Percentiles rank a stretch among this genome's conserved stretches.
Evolutionary conservation across 2,797 vertebrate species (phyloP).

Genomic region (Schizopygopsis malacanthus): DNA sequence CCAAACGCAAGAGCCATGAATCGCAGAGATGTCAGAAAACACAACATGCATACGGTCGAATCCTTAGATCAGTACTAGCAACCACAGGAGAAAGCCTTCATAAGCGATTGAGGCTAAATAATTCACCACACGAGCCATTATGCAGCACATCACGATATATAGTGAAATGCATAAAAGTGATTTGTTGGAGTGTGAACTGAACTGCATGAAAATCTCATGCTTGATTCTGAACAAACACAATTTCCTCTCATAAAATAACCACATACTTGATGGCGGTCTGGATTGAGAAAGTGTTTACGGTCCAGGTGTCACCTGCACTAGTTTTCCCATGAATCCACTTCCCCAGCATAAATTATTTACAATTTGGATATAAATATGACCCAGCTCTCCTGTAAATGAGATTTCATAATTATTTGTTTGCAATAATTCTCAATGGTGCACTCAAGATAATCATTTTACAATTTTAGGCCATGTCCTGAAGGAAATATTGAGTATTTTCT

Average conservation of each 20-base stretch:
- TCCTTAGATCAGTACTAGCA: not conserved
- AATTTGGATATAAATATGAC: too few species aligned
- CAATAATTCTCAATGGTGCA: too few species aligned
- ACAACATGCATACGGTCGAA: not conserved
- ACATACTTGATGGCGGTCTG: not conserved
- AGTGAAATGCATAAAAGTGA: not conserved
- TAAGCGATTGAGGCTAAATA: conserved; percentile 25
- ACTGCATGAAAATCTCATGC: not conserved
- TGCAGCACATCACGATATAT: not conserved
- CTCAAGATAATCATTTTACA: not conserved
- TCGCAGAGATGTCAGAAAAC: not conserved
- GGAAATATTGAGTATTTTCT: not conserved
- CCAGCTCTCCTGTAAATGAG: too few species aligned
- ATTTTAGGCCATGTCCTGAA: not conserved
- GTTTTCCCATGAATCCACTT: too few species aligned
- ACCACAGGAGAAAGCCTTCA: conserved; percentile 5
- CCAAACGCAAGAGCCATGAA: conserved; percentile 12
- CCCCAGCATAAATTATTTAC: too few species aligned
- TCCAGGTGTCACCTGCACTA: not conserved
- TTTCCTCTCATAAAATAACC: not conserved
- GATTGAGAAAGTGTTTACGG: not conserved
- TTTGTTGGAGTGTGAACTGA: conserved; percentile 4
- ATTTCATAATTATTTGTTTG: too few species aligned
- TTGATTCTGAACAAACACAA: conserved; percentile 9
- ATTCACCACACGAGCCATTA: not conserved